phyloP scores from a whole-genome alignment of 2,797 vertebrate genomes.

The Megaceryle alcyon region DNA sequence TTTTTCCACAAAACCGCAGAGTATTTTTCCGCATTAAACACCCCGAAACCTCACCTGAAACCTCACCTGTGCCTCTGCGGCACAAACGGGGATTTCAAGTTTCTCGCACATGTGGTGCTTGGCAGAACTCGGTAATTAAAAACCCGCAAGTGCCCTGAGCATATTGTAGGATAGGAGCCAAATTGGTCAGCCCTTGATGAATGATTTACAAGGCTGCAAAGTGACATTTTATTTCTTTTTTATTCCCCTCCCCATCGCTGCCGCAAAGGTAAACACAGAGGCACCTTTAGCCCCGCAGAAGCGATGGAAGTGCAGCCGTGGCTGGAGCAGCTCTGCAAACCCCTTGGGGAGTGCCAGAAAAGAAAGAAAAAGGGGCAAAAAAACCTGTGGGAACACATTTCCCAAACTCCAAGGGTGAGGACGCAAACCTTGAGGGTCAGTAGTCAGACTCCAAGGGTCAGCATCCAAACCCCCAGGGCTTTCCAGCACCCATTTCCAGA shows the following conservation, averaged over 20 bases:
- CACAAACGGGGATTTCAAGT: conserved; percentile 31
- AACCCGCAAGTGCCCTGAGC: conserved; percentile 67
- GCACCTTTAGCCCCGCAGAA: conserved; percentile 12
- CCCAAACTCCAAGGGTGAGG: not conserved
- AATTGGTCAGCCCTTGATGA: conserved; percentile 67
- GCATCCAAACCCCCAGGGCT: not conserved
- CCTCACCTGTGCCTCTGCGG: conserved; percentile 27
- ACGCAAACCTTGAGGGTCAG: not conserved
- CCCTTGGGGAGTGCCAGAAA: not conserved
- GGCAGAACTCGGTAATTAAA: conserved; percentile 73
- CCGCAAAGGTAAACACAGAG: conserved; percentile 38
- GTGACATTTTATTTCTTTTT: conserved; percentile 68
- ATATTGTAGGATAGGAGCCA: conserved; percentile 66
- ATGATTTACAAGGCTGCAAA: conserved; percentile 72
- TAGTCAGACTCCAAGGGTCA: not conserved
- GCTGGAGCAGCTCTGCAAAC: not conserved
- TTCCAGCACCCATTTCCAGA: not conserved
- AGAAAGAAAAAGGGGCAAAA: not conserved
- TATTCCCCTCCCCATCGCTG: conserved; percentile 5
- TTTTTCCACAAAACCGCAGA: conserved; percentile 53
- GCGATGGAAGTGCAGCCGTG: fast-evolving
- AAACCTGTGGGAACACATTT: not conserved
- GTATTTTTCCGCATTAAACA: conserved; percentile 50
- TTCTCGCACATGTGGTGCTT: conserved; percentile 68
- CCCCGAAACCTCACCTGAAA: conserved; percentile 47